Evolutionary conservation across 2,113 vertebrate genomes (phyloP).

Genomic region (Dasyprocta punctata): DNA sequence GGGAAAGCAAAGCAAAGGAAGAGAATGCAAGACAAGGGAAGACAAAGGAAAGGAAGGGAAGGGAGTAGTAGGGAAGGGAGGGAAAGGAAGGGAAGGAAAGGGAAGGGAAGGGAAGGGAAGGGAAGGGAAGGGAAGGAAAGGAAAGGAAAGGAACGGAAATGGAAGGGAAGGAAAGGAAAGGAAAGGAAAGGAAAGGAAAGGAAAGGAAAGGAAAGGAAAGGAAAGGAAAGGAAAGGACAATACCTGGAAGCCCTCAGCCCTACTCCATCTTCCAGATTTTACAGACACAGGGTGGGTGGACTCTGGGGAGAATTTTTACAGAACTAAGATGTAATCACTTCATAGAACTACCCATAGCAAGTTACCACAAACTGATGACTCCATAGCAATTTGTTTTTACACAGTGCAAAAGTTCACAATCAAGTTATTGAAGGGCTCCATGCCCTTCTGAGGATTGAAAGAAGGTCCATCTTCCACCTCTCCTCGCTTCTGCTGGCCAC

Average conservation of each 20-base stretch:
- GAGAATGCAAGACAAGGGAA: neutral
- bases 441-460: neutral
- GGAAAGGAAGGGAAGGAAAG: accelerated
- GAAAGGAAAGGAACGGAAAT: too few relatives aligned
- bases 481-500: neutral
- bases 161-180: neutral
- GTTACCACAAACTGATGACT: neutral
- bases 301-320: neutral
- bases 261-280: too few relatives aligned
- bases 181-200: too few relatives aligned
- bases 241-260: too few relatives aligned
- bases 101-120: neutral
- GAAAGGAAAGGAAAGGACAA: too few relatives aligned
- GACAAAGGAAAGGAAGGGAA: neutral
- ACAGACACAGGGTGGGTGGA: neutral
- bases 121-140: neutral
- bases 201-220: accelerated
- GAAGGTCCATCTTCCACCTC: neutral
- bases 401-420: neutral
- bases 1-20: neutral
- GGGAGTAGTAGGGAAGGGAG: neutral
- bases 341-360: neutral
- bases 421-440: neutral
- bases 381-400: neutral
- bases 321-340: neutral